A percentile compares a stretch with the other conserved stretches of the same genome.
These are phyloP conservation scores for Pionites leucogaster DNA, from an alignment of 2,113 vertebrate genomes.

Conservation along the genomic window DNA sequence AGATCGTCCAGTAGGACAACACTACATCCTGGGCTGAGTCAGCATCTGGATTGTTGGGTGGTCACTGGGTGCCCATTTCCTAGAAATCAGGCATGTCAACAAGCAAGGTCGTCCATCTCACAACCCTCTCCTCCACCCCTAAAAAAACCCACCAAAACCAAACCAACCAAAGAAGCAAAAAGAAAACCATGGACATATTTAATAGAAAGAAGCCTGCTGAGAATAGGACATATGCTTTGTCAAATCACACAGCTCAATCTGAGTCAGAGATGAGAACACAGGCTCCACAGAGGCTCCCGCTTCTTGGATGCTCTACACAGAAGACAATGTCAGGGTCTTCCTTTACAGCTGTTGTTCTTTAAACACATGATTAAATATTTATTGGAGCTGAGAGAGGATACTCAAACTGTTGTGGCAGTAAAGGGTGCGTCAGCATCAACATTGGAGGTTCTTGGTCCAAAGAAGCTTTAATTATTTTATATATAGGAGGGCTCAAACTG, in stretches of 20 bases:
- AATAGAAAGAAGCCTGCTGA: background rate
- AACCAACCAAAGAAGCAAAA: background rate
- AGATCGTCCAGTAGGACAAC: background rate
- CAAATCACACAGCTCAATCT: background rate
- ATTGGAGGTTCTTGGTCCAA: too few species aligned
- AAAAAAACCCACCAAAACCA: background rate
- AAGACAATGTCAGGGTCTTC: background rate
- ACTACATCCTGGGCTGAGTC: background rate
- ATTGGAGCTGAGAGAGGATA: background rate
- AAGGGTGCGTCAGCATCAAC: background rate
- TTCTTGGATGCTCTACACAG: background rate
- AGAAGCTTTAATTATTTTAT: background rate
- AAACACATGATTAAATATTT: background rate
- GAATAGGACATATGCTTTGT: background rate
- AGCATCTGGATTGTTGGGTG: background rate
- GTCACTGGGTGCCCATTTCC: background rate
- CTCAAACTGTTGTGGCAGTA: background rate
- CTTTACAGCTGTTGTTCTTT: background rate
- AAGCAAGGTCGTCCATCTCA: background rate
- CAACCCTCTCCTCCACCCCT: background rate
- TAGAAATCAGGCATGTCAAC: background rate
- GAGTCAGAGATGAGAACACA: background rate
- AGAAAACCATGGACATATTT: background rate
- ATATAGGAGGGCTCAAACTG: background rate
- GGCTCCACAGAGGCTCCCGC: fast-evolving